These are phyloP conservation scores for Heliocidaris erythrogramma DNA, from an alignment of 35 echinoderm and acorn worm genomes.

Conservation along the genomic window DNA sequence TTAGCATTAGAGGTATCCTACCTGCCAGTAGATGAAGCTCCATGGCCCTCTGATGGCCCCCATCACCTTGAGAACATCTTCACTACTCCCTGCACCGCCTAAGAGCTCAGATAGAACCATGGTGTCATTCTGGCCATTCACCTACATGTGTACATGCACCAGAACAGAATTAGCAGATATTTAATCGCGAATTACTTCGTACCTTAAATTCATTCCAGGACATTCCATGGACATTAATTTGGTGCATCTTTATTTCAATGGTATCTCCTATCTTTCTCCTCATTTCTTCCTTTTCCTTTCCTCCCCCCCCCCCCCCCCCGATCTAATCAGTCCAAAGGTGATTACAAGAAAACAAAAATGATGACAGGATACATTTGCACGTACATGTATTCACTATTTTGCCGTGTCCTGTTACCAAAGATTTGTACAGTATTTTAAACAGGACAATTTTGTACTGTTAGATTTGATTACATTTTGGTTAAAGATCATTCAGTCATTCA, in stretches of 20 bases:
- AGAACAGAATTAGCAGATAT: no score
- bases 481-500: background rate
- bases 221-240: background rate
- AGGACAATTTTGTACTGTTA: background rate
- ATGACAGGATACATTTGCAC: no score
- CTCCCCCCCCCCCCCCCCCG: no score
- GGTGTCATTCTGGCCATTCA: slow-evolving; percentile 68
- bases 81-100: background rate
- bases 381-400: no score
- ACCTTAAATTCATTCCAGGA: no score
- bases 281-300: no score
- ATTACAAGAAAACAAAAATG: no score
- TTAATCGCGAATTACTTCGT: no score
- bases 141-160: background rate
- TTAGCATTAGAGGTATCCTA: background rate
- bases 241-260: background rate
- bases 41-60: slow-evolving; percentile 67
- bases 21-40: slow-evolving; percentile 90
- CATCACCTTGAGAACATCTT: slow-evolving; percentile 49
- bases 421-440: background rate
- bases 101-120: slow-evolving; percentile 52
- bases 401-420: background rate
- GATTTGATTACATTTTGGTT: no score
- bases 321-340: no score
- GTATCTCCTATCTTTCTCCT: no score